phyloP scores from a whole-genome alignment of 2,888 invertebrate genomes.

The Ligdia adustata region DNA sequence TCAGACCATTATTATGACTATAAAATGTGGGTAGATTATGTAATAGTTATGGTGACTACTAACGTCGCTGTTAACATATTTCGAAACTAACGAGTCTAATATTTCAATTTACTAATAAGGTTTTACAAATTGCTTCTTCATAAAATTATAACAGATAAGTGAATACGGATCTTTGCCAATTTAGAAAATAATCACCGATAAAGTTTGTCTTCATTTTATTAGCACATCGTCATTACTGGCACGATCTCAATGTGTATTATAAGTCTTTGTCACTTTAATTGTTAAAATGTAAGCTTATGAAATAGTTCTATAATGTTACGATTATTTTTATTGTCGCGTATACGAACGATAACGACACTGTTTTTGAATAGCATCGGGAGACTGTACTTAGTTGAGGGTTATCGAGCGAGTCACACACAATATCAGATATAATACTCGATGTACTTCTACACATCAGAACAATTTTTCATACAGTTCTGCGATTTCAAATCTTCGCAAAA shows the following conservation, averaged over 20 bases:
- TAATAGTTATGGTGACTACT: not conserved
- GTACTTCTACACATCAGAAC: no score
- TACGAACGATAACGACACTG: conserved; percentile 29
- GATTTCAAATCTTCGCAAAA: no score
- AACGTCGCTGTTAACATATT: not conserved
- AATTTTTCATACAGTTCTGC: no score
- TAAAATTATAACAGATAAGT: conserved; percentile 9
- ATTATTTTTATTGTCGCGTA: conserved; percentile 25
- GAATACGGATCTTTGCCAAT: conserved; percentile 19
- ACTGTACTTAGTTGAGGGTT: not conserved
- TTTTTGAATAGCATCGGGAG: not conserved
- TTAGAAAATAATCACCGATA: conserved; percentile 10
- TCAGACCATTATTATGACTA: no score
- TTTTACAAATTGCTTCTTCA: conserved; percentile 15
- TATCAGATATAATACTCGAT: no score
- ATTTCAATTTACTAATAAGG: conserved; percentile 9
- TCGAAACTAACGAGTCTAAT: conserved; percentile 2
- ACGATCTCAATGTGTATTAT: conserved; percentile 75
- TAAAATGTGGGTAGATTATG: no score
- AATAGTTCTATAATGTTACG: conserved; percentile 15
- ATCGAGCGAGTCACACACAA: no score
- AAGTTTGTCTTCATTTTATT: conserved; percentile 36
- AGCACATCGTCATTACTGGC: conserved; percentile 66
- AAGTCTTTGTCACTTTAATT: conserved; percentile 43
- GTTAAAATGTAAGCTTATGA: conserved; percentile 26